Conservation (phyloP, 2,888 invertebrate species). For the Macaria notata region DNA sequence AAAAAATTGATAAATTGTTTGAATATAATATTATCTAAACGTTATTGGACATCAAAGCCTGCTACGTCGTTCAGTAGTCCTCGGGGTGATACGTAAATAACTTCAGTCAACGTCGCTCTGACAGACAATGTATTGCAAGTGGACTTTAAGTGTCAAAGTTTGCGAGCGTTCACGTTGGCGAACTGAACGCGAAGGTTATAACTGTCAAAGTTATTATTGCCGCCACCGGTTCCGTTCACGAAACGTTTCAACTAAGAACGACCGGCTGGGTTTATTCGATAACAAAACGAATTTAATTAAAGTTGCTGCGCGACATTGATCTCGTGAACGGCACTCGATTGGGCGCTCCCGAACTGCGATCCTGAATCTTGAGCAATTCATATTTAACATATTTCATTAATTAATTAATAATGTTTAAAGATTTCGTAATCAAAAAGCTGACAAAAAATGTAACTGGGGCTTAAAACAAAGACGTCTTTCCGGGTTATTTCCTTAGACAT, state of each 20-base stretch:
- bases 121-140: slow-evolving; percentile 55
- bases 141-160: slow-evolving; percentile 67
- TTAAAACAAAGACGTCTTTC: slow-evolving; percentile 17
- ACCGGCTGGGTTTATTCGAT: slow-evolving; percentile 46
- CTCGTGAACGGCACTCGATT: slow-evolving; percentile 41
- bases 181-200: slow-evolving; percentile 59
- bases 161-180: slow-evolving; percentile 49
- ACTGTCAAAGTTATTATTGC: slow-evolving; percentile 70
- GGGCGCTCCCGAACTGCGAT: slow-evolving; percentile 38
- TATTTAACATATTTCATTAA: too few relatives aligned
- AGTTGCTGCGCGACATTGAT: slow-evolving; percentile 47
- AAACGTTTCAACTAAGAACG: slow-evolving; percentile 36
- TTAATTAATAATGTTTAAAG: too few relatives aligned
- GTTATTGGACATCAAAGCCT: slow-evolving; percentile 16
- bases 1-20: too few relatives aligned
- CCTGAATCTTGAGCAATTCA: not conserved
- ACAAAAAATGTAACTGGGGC: slow-evolving; percentile 3
- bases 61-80: slow-evolving; percentile 12
- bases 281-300: slow-evolving; percentile 58
- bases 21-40: too few relatives aligned
- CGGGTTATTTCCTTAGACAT: slow-evolving; percentile 22
- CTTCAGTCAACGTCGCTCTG: slow-evolving; percentile 39
- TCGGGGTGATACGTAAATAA: slow-evolving; percentile 31
- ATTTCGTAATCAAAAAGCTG: too few relatives aligned
- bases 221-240: slow-evolving; percentile 47